Percentiles rank a stretch among this genome's conserved stretches.
Conservation (phyloP, 2,113 vertebrate genomes). For the Anolis carolinensis region DNA sequence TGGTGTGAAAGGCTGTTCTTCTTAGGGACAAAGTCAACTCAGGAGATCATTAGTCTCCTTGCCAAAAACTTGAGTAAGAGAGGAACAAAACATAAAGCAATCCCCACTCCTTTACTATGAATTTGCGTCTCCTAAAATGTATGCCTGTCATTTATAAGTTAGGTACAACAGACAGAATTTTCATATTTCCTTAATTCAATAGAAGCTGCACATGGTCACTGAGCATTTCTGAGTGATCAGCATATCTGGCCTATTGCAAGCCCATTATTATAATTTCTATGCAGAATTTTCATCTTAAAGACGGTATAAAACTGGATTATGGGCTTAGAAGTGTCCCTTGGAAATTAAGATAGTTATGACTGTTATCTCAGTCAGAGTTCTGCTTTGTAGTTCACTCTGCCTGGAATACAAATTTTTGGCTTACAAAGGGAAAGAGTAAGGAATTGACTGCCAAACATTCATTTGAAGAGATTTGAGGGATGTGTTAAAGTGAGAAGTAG, state of each 20-base stretch:
- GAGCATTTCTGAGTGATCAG: too few relatives aligned
- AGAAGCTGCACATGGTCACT: not conserved
- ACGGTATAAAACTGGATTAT: not conserved
- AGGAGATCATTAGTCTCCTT: not conserved
- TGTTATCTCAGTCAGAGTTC: not conserved
- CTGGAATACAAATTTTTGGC: not conserved
- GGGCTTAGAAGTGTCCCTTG: not conserved
- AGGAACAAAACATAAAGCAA: not conserved
- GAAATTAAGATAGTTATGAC: not conserved
- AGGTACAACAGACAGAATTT: not conserved
- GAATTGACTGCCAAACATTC: not conserved
- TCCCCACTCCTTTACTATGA: not conserved
- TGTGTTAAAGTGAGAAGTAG: not conserved
- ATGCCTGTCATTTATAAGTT: not conserved
- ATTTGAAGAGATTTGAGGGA: too few relatives aligned
- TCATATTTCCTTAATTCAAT: not conserved
- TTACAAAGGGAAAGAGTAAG: not conserved
- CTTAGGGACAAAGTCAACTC: not conserved
- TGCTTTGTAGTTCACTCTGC: not conserved
- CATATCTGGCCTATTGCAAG: not conserved
- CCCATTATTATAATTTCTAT: not conserved
- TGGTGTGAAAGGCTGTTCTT: not conserved
- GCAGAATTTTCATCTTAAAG: not conserved
- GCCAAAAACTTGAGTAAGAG: not conserved
- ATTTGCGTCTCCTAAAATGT: not conserved